Base-by-base conservation (phyloP, 2,888 invertebrate genomes). In the Lepidonotus clava region DNA sequence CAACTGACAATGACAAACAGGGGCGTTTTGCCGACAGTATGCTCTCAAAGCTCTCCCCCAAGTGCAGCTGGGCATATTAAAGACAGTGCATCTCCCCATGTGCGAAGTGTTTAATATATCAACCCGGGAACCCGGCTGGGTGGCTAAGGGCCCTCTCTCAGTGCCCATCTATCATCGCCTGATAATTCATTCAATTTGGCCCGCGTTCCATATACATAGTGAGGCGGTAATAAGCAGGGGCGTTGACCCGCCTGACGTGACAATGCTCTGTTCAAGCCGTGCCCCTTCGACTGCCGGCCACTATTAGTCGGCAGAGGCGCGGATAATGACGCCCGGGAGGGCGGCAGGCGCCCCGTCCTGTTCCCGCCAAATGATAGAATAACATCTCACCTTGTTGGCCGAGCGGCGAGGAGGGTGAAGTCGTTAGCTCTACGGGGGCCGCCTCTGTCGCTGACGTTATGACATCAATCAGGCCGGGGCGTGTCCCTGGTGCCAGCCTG, bases 321-420 rank as follows among this genome's bases (percentile, higher is more conserved):
- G 61, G 61, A 61, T 61, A 61, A 61, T 61, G 61, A 61, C 61
- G 61, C 61, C 61, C 61, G 11, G 28, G 61, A 61, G 61, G 61
- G n/a, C n/a, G n/a, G n/a, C n/a, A n/a, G n/a, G n/a, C n/a, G n/a
- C n/a, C n/a, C n/a, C 28, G 61, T 24, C 2, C n/a, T n/a, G 61
- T 61, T 61, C 61, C 61, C 28, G 56, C 24, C 5, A 28, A 24
- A 61, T n/a, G 61, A 61, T 61, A 32, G 61, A 24, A 28, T 61
- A 28, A n/a, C n/a, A n/a, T n/a, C n/a, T n/a, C n/a, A 61, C 28
- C 61, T 11, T 61, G 61, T 61, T 28, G 61, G 24, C 28, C 61
- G 61, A 32, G 61, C 28, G 61, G 24, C 28, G 28, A 11, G 61
- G 24, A 32, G 61, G 28, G 61, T 61, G 61, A 61, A 24, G 61